These are phyloP conservation scores for Elegia similella DNA, from an alignment of 2,888 invertebrate species.

Conservation along the genomic window DNA sequence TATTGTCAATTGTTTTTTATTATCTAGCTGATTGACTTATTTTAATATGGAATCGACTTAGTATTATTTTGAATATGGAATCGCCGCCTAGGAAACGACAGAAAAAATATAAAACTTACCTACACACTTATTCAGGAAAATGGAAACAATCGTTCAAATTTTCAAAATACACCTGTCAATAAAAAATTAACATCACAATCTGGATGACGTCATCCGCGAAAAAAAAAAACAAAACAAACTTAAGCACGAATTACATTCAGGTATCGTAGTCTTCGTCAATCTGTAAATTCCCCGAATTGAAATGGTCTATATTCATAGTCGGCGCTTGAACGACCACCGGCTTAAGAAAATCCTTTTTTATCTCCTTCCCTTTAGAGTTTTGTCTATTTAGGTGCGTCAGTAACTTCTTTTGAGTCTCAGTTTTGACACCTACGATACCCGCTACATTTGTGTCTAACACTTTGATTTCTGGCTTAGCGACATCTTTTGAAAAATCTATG, in stretches of 20 bases:
- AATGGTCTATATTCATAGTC: constrained; percentile 53
- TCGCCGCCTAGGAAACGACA: too few relatives aligned
- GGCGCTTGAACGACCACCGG: constrained; percentile 34
- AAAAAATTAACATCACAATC: constrained; percentile 14
- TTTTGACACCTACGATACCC: constrained; percentile 42
- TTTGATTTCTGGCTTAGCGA: constrained; percentile 66
- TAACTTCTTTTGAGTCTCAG: constrained; percentile 37
- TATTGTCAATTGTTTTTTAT: too few relatives aligned
- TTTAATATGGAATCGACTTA: too few relatives aligned
- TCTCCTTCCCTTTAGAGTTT: constrained; percentile 53
- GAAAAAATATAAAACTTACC: too few relatives aligned
- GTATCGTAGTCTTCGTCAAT: constrained; percentile 80
- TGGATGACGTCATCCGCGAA: constrained; percentile 40
- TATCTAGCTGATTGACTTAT: too few relatives aligned
- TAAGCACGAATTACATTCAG: constrained; percentile 45
- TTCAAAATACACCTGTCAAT: too few relatives aligned
- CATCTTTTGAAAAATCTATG: constrained; percentile 68
- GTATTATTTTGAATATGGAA: too few relatives aligned
- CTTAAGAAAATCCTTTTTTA: constrained; percentile 49
- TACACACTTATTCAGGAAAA: too few relatives aligned
- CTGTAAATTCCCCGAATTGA: constrained; percentile 69
- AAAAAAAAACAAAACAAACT: constrained; percentile 43
- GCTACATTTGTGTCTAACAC: constrained; percentile 54
- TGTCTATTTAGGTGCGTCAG: constrained; percentile 46
- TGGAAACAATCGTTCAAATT: too few relatives aligned